Conservation (phyloP, 2,888 invertebrate genomes). For the Thysanoteuthis rhombus region DNA sequence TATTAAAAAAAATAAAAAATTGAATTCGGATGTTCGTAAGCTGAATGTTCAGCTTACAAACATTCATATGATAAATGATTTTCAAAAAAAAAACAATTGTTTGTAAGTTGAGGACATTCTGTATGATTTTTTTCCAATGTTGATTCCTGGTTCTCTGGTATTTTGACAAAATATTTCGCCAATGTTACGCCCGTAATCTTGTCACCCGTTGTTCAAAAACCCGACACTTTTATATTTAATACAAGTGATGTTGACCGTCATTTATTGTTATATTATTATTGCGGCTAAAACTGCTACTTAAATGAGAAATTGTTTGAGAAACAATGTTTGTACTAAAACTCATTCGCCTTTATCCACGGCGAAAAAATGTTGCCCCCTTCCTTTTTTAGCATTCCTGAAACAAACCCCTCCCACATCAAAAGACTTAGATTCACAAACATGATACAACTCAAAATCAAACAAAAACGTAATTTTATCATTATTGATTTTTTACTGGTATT, state of each 20-base stretch:
- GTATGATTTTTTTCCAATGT: neutral
- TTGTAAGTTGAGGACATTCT: neutral
- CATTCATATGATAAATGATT: neutral
- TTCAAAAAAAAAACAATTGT: neutral
- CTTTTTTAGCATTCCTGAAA: neutral
- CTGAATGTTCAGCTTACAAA: neutral
- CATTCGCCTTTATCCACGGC: neutral
- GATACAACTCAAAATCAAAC: no score
- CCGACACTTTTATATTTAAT: neutral
- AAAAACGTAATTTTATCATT: no score
- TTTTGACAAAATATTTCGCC: neutral
- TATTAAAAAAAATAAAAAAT: no score
- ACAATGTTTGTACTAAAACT: neutral
- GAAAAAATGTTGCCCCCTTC: neutral
- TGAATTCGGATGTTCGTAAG: neutral
- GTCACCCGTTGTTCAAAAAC: neutral
- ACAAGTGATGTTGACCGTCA: neutral
- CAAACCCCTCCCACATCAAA: neutral
- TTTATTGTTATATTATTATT: neutral
- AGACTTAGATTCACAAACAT: neutral
- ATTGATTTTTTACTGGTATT: no score
- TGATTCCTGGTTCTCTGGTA: neutral
- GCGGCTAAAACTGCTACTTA: neutral
- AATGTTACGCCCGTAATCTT: neutral
- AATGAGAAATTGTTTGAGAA: neutral